Percentiles rank a stretch among this genome's conserved stretches.
phyloP scores from a whole-genome alignment of 2,888 invertebrate genomes.

The Megamerina dolium region DNA sequence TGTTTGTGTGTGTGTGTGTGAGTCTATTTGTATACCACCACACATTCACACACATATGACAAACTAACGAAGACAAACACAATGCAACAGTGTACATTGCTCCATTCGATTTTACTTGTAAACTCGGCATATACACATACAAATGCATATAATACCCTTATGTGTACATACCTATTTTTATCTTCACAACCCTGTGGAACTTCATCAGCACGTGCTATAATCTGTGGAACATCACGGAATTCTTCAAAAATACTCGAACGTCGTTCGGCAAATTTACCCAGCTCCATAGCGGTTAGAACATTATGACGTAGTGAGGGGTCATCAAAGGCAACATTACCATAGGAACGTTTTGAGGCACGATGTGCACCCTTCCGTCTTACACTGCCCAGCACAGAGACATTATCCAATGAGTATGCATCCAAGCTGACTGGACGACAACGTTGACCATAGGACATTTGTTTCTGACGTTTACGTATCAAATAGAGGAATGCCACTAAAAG shows the following conservation, averaged over 20 bases:
- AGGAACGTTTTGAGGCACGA: conserved; percentile 77
- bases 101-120: too few species aligned
- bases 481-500: conserved; percentile 70
- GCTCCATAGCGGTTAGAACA: conserved; percentile 69
- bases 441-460: conserved; percentile 75
- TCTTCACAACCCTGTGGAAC: conserved; percentile 81
- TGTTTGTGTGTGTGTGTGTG: too few species aligned
- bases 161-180: conserved; percentile 68
- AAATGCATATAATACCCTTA: too few species aligned
- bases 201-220: conserved; percentile 72
- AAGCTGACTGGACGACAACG: conserved; percentile 82
- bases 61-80: too few species aligned
- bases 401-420: conserved; percentile 85
- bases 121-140: too few species aligned
- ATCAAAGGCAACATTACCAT: conserved; percentile 86
- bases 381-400: conserved; percentile 74
- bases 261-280: conserved; percentile 69
- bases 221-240: conserved; percentile 74
- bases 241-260: conserved; percentile 70
- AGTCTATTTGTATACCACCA: too few species aligned
- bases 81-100: too few species aligned
- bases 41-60: too few species aligned
- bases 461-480: conserved; percentile 74
- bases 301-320: conserved; percentile 69
- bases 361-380: conserved; percentile 71